Evolutionary conservation across 2,888 invertebrate species (phyloP).

Genomic region (Carcina quercana): DNA sequence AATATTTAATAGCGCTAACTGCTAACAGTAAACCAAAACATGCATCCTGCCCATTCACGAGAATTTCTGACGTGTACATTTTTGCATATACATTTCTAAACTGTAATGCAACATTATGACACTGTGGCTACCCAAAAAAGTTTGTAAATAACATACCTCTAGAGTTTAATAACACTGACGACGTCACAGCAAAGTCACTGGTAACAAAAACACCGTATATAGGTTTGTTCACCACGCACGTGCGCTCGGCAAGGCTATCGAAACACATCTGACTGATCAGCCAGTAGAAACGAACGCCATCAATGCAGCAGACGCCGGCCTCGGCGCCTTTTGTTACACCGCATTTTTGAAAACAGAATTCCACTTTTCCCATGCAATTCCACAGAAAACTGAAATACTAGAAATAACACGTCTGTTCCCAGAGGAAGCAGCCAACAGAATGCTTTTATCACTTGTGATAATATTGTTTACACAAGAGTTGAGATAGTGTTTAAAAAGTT

Average conservation of each 20-base stretch:
- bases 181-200: too few relatives aligned
- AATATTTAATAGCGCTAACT: too few relatives aligned
- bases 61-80: too few relatives aligned
- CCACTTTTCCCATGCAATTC: conserved; percentile 4
- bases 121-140: too few relatives aligned
- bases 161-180: too few relatives aligned
- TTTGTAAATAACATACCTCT: too few relatives aligned
- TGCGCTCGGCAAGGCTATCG: conserved; percentile 17
- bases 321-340: conserved; percentile 54
- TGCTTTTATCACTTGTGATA: conserved; percentile 35
- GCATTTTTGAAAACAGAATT: conserved; percentile 43
- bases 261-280: conserved; percentile 45
- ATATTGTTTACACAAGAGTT: conserved; percentile 27
- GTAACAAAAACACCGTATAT: conserved; percentile 5
- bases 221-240: conserved; percentile 8
- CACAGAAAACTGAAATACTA: conserved; percentile 12
- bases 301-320: conserved; percentile 32
- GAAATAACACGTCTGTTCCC: conserved; percentile 37
- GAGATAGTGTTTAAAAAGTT: conserved; percentile 25
- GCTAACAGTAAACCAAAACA: too few relatives aligned
- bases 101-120: too few relatives aligned
- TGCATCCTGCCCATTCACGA: too few relatives aligned
- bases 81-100: too few relatives aligned
- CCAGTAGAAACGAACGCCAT: conserved; percentile 2
- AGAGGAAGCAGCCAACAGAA: conserved; percentile 35